Base-by-base conservation (phyloP, 2,113 vertebrate species). In the Calonectris borealis region DNA sequence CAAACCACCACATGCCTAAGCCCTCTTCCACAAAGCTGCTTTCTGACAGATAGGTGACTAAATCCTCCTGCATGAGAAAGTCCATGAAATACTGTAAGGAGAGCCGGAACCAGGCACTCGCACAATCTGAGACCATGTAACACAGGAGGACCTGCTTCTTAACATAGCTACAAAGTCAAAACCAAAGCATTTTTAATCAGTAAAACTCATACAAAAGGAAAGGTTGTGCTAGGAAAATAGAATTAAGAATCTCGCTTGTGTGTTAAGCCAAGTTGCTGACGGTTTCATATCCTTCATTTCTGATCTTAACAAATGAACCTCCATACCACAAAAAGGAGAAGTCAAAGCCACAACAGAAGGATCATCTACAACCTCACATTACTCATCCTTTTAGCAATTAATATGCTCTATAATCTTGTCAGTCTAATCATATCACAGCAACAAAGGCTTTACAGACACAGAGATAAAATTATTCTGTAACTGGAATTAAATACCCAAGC, bases 341-440 rank as follows among this genome's bases (percentile, higher is more conserved):
- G 70, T 65, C 66, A 83, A 90, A 95, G 64, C 78, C 94, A 86
- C 81, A 87, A 87, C 44, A 91, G 86, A 93, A 93, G 81, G 62
- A 81, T 61, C 72, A 84, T 25, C 79, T 57, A 65, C 77, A 72
- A 14, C 54, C 38, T 66, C 36, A 3, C 27, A 57, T 78, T 20
- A 69, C 31, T 48, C 58, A 34, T 26, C 46, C 51, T 70, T 81
- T 80, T 10, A 65, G 68, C 51, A 75, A 36, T 58, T 36, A 54
- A 32, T 11, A 25, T 2, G n/a, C 49, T 32, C 62, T 7, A 15
- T 54, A 72, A 91, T 73, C 70, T 83, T 60, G 24, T 85, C 51
- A 55, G 49, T 6, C 34, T 0, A 2, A 72, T 73, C 52, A 8
- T 11, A 83, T 40, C 66, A 13, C 58, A 2, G 93, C 66, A 88